A percentile compares a stretch with the other conserved stretches of the same genome.
Evolutionary conservation across 2,113 vertebrate species (phyloP).

Genomic region (Cyprinodon tularosa): DNA sequence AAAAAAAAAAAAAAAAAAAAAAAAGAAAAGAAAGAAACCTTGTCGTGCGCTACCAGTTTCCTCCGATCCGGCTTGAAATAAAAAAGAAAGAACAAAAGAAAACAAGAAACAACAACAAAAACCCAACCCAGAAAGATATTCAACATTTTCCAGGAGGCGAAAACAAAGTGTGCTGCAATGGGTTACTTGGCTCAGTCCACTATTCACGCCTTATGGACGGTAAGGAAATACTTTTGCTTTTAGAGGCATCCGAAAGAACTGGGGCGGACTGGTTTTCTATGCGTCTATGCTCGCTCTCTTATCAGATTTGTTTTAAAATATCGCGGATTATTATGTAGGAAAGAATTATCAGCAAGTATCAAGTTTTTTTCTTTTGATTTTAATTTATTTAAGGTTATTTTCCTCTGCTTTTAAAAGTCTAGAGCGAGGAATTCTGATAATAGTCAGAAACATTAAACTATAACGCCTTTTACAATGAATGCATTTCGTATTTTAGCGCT

Average conservation of each 20-base stretch:
- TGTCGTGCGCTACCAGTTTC: constrained; percentile 59
- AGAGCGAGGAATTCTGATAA: not conserved
- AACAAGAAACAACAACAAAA: constrained; percentile 11
- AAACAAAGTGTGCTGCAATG: constrained; percentile 60
- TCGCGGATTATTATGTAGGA: not conserved
- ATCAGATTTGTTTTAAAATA: not conserved
- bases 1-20: constrained; percentile 22
- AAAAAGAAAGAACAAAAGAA: not conserved
- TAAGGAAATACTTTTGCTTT: constrained; percentile 66
- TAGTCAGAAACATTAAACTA: not conserved
- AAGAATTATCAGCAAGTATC: too few species aligned
- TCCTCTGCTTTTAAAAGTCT: not conserved
- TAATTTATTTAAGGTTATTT: not conserved
- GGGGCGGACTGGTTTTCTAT: not conserved
- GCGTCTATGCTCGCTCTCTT: not conserved
- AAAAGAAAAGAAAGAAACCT: constrained; percentile 14
- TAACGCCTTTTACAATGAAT: not conserved
- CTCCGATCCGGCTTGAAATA: constrained; percentile 58
- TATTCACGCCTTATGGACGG: constrained; percentile 65
- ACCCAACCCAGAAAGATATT: constrained; percentile 14
- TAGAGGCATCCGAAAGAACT: not conserved
- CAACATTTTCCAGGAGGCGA: constrained; percentile 8
- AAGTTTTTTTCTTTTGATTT: not conserved
- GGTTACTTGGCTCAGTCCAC: constrained; percentile 43
- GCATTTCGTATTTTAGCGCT: not conserved